Conservation (phyloP, 2,113 vertebrate genomes). For the Copsychus sechellarum region DNA sequence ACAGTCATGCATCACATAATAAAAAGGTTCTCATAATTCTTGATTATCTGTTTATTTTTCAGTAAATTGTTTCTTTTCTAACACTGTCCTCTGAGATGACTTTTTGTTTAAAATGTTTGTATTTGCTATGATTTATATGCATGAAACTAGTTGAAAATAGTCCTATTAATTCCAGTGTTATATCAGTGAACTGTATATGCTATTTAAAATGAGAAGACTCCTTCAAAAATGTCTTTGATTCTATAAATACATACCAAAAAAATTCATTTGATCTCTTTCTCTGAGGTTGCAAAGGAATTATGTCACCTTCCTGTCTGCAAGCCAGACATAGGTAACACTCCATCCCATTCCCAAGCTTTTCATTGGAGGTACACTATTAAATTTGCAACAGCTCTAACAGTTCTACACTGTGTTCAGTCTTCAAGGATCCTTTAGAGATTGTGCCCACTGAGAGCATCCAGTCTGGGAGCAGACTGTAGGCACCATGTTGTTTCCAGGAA, state of each 20-base stretch:
- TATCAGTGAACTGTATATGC: not conserved
- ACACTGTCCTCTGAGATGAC: not conserved
- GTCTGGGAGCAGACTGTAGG: not conserved
- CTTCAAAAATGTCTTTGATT: slow-evolving; percentile 39
- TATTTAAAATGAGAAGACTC: slow-evolving; percentile 9
- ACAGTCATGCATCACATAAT: not conserved
- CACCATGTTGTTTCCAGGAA: not conserved
- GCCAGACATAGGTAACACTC: slow-evolving; percentile 18
- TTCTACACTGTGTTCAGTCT: not conserved
- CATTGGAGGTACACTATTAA: not conserved
- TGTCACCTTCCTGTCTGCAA: slow-evolving; percentile 40
- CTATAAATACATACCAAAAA: not conserved
- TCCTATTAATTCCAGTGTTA: slow-evolving; percentile 26
- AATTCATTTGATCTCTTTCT: slow-evolving; percentile 32
- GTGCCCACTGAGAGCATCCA: not conserved
- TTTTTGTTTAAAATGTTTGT: not conserved
- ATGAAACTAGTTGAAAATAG: not conserved
- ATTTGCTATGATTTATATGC: not conserved
- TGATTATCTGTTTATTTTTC: not conserved
- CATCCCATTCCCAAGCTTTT: not conserved
- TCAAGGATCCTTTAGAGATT: not conserved
- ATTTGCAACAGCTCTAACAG: not conserved
- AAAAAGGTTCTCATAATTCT: not conserved
- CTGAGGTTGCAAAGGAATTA: slow-evolving; percentile 18
- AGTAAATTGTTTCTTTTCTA: not conserved